Conservation (phyloP, 2,797 vertebrate species). For the Crenuchus spilurus region DNA sequence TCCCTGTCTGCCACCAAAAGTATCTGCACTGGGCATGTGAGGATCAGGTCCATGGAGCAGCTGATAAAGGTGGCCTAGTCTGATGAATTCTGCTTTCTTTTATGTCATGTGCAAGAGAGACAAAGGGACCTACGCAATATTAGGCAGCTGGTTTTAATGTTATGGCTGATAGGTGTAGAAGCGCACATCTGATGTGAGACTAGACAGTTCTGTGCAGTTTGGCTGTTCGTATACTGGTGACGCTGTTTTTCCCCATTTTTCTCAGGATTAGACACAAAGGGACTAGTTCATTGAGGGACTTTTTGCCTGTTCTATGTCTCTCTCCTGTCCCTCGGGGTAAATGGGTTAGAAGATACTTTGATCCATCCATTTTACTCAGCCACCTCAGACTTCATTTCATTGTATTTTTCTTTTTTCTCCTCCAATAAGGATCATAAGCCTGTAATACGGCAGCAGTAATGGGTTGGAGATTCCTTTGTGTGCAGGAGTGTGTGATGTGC, state of each 20-base stretch:
- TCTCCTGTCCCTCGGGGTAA: slow-evolving; percentile 45
- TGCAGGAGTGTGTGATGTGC: slow-evolving; percentile 19
- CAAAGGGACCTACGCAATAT: too few species aligned
- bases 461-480: slow-evolving; percentile 31
- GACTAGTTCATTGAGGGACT: slow-evolving; percentile 40
- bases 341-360: slow-evolving; percentile 59
- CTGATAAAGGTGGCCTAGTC: too few species aligned
- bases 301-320: slow-evolving; percentile 29
- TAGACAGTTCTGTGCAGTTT: too few species aligned
- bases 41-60: too few species aligned
- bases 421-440: slow-evolving; percentile 56
- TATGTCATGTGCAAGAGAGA: too few species aligned
- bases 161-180: too few species aligned
- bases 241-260: slow-evolving; percentile 9
- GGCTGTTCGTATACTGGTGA: too few species aligned
- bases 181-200: too few species aligned
- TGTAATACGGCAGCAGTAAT: slow-evolving; percentile 52
- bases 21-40: too few species aligned
- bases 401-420: slow-evolving; percentile 43
- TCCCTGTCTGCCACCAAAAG: too few species aligned
- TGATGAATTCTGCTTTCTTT: too few species aligned
- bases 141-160: too few species aligned
- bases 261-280: slow-evolving; percentile 54
- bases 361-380: slow-evolving; percentile 59
- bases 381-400: slow-evolving; percentile 47